phyloP scores from a whole-genome alignment of 1,140 invertebrate species.

The Trichoplusia ni region DNA sequence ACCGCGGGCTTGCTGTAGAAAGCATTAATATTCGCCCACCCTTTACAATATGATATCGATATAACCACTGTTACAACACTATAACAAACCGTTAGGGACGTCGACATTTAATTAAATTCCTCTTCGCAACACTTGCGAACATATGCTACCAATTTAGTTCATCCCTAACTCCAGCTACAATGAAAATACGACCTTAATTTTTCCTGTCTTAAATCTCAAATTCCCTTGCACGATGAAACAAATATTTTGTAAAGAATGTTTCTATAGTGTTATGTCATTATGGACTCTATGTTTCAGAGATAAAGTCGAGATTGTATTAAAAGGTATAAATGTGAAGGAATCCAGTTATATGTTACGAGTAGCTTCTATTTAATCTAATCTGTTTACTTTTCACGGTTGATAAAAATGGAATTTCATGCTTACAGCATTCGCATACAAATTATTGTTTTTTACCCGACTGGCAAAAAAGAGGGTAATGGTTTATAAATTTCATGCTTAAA shows the following conservation, averaged over 20 bases:
- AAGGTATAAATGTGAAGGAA: conserved; percentile 22
- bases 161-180: not conserved
- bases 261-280: not conserved
- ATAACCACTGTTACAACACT: conserved; percentile 35
- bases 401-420: too few species aligned
- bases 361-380: too few species aligned
- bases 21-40: too few species aligned
- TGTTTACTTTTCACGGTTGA: too few species aligned
- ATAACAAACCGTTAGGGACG: conserved; percentile 43
- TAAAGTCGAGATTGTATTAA: not conserved
- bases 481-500: too few species aligned
- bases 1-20: too few species aligned
- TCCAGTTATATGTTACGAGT: not conserved
- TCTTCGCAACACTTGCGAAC: conserved; percentile 58
- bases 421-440: too few species aligned
- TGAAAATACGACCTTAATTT: not conserved
- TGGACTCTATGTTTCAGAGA: not conserved
- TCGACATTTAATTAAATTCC: conserved; percentile 69
- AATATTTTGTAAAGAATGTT: not conserved
- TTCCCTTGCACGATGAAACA: conserved; percentile 28
- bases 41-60: not conserved
- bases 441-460: too few species aligned
- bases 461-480: too few species aligned
- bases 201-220: not conserved
- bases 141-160: conserved; percentile 65